Conservation (phyloP, 1,140 invertebrate species). For the Trichonephila clavipes region DNA sequence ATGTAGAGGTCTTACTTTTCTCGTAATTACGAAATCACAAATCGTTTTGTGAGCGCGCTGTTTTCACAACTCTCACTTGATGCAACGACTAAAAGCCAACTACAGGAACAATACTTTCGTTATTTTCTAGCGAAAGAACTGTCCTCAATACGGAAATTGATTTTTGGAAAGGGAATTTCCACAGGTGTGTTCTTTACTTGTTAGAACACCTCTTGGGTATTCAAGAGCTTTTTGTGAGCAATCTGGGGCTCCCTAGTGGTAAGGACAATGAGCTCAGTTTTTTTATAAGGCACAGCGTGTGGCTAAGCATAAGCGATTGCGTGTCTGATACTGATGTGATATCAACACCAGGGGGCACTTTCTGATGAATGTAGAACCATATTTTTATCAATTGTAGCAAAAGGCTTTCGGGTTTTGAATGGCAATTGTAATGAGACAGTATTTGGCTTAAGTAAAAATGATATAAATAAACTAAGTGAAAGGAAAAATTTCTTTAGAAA, state of each 20-base stretch:
- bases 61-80: neutral
- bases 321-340: neutral
- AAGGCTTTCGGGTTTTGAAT: neutral
- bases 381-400: neutral
- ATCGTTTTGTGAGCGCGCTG: neutral
- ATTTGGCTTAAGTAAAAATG: no score
- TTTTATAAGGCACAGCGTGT: neutral
- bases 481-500: no score
- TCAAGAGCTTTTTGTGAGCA: neutral
- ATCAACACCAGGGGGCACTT: neutral
- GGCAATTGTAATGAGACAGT: neutral
- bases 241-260: constrained; percentile 9
- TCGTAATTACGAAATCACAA: neutral
- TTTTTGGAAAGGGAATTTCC: constrained; percentile 23
- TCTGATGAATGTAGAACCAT: neutral
- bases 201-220: constrained; percentile 13
- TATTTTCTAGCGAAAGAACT: neutral
- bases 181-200: constrained; percentile 29
- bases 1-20: neutral
- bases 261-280: constrained; percentile 8
- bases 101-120: constrained; percentile 3
- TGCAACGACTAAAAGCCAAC: neutral
- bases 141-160: constrained; percentile 3
- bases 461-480: no score
- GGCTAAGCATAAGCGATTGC: neutral